phyloP scores from a whole-genome alignment of 2,888 invertebrate species.

The Xanthorhoe designata region DNA sequence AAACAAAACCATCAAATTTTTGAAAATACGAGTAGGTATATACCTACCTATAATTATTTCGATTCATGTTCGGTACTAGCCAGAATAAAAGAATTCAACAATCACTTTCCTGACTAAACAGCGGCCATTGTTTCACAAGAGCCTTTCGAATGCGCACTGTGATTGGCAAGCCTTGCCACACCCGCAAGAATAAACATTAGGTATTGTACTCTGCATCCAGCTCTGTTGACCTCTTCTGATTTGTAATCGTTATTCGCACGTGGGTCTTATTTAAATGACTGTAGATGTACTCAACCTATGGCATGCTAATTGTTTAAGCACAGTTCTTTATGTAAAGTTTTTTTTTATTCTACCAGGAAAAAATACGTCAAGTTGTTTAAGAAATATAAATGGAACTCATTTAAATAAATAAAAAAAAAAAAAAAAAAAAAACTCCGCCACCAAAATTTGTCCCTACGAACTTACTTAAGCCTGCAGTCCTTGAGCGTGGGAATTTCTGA shows the following conservation, averaged over 20 bases:
- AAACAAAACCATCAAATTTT: too few species aligned
- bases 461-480: too few species aligned
- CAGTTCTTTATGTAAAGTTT: not conserved
- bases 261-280: constrained; percentile 32
- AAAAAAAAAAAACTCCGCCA: too few species aligned
- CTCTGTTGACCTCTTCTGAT: constrained; percentile 24
- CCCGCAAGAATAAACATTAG: constrained; percentile 44
- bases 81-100: not conserved
- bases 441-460: too few species aligned
- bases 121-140: constrained; percentile 31
- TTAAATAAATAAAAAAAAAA: not conserved
- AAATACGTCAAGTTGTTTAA: not conserved
- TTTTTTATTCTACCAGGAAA: not conserved
- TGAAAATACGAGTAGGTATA: too few species aligned
- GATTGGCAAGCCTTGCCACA: constrained; percentile 52
- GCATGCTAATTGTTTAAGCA: not conserved
- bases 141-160: constrained; percentile 35
- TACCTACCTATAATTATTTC: not conserved
- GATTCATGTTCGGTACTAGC: not conserved
- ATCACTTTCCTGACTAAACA: not conserved
- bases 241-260: constrained; percentile 2
- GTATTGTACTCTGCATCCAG: constrained; percentile 49
- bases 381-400: not conserved
- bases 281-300: constrained; percentile 13
- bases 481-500: too few species aligned